Conservation (phyloP, 2,113 vertebrate species). For the Bombycilla garrulus region DNA sequence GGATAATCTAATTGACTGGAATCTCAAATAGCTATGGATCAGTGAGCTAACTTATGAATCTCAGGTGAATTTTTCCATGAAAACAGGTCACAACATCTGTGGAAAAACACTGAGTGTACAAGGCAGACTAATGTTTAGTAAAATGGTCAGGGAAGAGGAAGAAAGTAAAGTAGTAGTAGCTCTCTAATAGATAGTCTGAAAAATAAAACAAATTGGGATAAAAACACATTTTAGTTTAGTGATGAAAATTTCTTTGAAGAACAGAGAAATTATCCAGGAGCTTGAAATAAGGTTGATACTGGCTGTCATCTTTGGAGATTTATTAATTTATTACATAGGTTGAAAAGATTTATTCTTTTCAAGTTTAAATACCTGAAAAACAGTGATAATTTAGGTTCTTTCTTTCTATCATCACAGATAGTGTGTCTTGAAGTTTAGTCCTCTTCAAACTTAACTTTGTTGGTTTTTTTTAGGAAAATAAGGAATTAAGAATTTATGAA, state of each 20-base stretch:
- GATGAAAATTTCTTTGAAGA: not conserved
- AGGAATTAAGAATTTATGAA: not conserved
- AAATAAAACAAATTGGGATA: not conserved
- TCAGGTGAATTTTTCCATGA: not conserved
- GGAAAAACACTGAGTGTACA: not conserved
- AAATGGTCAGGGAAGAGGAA: not conserved
- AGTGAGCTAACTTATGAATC: not conserved
- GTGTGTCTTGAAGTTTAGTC: not conserved
- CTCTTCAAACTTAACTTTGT: not conserved
- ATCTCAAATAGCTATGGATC: not conserved
- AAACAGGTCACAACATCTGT: not conserved
- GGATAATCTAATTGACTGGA: not conserved
- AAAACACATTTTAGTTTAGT: not conserved
- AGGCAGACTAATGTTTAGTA: not conserved
- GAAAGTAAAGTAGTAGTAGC: not conserved
- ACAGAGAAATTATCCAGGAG: not conserved
- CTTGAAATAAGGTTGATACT: not conserved
- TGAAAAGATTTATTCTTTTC: not conserved
- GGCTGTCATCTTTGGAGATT: not conserved
- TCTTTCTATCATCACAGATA: not conserved
- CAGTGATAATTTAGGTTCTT: not conserved
- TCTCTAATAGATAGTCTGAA: not conserved
- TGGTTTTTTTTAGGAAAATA: accelerated
- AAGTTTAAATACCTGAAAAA: not conserved
- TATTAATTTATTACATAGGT: not conserved